phyloP scores from a whole-genome alignment of 2,888 invertebrate genomes.

The Notodonta dromedarius region DNA sequence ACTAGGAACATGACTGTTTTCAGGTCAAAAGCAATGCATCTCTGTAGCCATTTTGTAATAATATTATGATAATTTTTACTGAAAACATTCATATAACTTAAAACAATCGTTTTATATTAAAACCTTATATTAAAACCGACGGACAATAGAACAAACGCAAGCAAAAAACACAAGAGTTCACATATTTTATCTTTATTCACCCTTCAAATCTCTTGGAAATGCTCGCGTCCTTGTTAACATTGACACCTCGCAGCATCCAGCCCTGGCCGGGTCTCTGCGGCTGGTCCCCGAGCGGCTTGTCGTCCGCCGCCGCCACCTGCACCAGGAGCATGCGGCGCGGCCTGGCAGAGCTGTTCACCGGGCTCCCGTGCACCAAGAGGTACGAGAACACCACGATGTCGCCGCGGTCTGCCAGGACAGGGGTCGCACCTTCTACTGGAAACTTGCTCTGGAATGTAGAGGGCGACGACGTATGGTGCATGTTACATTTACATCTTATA shows the following conservation, averaged over 20 bases:
- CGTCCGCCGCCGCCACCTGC: constrained; percentile 82
- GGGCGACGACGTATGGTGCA: too few relatives aligned
- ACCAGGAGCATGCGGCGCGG: constrained; percentile 82
- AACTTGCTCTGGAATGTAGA: constrained; percentile 59
- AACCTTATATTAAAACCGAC: too few relatives aligned
- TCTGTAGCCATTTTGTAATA: too few relatives aligned
- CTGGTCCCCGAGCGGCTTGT: constrained; percentile 72
- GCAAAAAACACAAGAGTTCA: too few relatives aligned
- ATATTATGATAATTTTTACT: too few relatives aligned
- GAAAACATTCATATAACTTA: too few relatives aligned
- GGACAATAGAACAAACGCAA: not conserved
- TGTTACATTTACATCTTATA: too few relatives aligned
- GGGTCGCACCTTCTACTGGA: constrained; percentile 75
- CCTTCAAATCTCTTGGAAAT: constrained; percentile 51
- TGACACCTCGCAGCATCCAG: constrained; percentile 81
- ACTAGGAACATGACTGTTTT: too few relatives aligned
- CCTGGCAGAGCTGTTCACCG: constrained; percentile 72
- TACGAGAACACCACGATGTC: constrained; percentile 85
- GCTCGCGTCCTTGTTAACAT: constrained; percentile 60
- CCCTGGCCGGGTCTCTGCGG: constrained; percentile 77
- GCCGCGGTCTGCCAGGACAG: constrained; percentile 79
- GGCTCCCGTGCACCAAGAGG: constrained; percentile 84
- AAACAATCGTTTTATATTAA: too few relatives aligned
- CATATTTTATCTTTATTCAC: constrained; percentile 4
- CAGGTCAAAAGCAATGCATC: too few relatives aligned